Base-by-base conservation (phyloP, 2,113 vertebrate genomes). In the Psilopogon haemacephalus region DNA sequence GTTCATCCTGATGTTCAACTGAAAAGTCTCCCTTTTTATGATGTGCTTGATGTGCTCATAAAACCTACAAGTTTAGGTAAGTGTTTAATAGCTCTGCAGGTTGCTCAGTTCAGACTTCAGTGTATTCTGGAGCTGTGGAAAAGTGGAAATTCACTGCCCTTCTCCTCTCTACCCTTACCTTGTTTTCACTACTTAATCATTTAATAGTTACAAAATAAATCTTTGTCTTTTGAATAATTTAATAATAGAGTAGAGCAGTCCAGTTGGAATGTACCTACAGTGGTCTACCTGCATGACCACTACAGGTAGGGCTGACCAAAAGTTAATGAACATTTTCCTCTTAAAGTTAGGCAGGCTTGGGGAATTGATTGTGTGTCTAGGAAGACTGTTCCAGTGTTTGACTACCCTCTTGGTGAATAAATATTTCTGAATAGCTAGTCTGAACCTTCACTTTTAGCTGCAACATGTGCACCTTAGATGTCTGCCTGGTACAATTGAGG, bases 31-130 rank as follows among this genome's bases (percentile, higher is more conserved):
- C 99, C 99, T 9, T 99, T 99, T 96, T 99, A 99, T 1, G 99
- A 99, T 46, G 98, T 99, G 46, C 98, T 99, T 62, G 99, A 99
- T 32, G 97, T 99, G 90, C 98, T 99, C 32, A 99, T 99, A 95
- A 99, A 99, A 81, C 99, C 99, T 54, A 99, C 99, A 2, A 99
- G 99, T 95, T 97, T 99, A 90, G 99, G 99, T 99, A 96, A 98
- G 98, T 93, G 42, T 89, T 84, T 46, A 64, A 18, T 48, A 15
- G 21, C 23, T 62, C 33, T 59, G 70, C 18, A 26, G 63, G 18
- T 27, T 64, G 20, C 33, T 69, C 60, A 74, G 69, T 54, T 35
- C 16, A 23, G 27, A 7, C 18, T 72, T 72, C 4, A n/a, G 3
- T 32, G 16, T 2, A 9, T 82, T 84, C 82, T 75, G 44, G 18